Base-by-base conservation (phyloP, 2,888 invertebrate genomes). In the Lepidocyrtoides sp. region DNA sequence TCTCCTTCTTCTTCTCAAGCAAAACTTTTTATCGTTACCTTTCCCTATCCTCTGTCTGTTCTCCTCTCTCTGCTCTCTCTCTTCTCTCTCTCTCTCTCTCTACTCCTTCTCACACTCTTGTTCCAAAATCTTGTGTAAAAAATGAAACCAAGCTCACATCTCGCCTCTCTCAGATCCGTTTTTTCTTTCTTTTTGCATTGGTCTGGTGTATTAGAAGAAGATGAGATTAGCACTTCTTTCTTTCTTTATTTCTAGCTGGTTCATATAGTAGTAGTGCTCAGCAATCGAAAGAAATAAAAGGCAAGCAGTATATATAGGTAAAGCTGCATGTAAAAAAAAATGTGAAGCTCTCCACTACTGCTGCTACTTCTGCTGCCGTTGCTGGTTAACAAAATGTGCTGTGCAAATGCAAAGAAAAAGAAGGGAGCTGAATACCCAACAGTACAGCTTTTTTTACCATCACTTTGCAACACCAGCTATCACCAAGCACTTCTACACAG, bases 191-290 rank as follows among this genome's bases (percentile, higher is more conserved):
- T 48, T 14, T 54, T 54, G 3, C n/a, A 17, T 17, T 54, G 14
- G 32, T 66, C 4, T 29, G 66, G n/a, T 29, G n/a, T 69, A 32
- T 69, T 54, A 41, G 14, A 17, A 36, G 36, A 36, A 17, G 32
- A 51, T 29, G 75, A 75, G 75, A 75, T 75, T 75, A 75, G 75
- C 23, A 75, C 48, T 75, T 75, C 75, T 75, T 75, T 75, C 75
- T 48, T 75, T 75, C 1, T 23, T 20, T 75, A 5, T 23, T 23
- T 3, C 20, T 48, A 1, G 5, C 26, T 44, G 8, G 36, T n/a
- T 23, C 17, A 36, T 17, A n/a, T 69, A 23, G 44, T 36, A 36
- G 69, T n/a, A 14, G 41, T 75, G 48, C 10, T 14, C 48, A 48
- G 44, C 26, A 75, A 26, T 51, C 26, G 26, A 51, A 48, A 36